Conservation (phyloP, 2,797 vertebrate genomes). For the Pelochelys cantorii region DNA sequence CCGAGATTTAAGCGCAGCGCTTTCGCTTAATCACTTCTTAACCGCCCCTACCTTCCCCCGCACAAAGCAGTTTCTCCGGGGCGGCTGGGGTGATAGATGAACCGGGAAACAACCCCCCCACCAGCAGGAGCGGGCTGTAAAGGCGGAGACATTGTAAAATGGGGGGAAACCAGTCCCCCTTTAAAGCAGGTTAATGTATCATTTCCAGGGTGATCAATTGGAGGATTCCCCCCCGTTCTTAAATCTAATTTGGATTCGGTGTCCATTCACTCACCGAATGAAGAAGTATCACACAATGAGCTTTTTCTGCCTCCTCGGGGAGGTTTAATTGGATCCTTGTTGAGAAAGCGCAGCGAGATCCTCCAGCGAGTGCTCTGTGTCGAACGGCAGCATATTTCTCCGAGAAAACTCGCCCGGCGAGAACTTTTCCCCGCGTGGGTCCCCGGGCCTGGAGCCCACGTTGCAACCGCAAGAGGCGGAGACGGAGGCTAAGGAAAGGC, state of each 20-base stretch:
- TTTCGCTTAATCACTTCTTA: background rate
- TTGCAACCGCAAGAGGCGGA: too few species aligned
- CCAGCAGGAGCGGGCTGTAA: background rate
- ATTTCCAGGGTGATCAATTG: background rate
- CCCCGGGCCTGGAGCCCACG: accelerated
- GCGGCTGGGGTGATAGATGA: too few species aligned
- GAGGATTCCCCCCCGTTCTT: background rate
- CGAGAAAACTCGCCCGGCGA: background rate
- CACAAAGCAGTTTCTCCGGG: background rate
- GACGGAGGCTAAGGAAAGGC: too few species aligned
- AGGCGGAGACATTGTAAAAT: background rate
- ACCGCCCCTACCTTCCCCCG: background rate
- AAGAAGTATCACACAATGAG: background rate
- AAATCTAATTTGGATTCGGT: background rate
- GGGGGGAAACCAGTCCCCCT: accelerated
- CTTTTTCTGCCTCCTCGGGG: background rate
- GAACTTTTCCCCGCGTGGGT: background rate
- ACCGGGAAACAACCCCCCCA: conserved; percentile 1
- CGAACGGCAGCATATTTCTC: background rate
- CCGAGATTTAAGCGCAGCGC: accelerated
- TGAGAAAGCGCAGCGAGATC: background rate
- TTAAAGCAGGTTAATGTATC: background rate
- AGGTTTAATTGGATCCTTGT: background rate
- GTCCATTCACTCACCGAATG: background rate
- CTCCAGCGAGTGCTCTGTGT: background rate